Conservation (phyloP, 1,140 invertebrate genomes). For the Caenorhabditis inopinata region DNA sequence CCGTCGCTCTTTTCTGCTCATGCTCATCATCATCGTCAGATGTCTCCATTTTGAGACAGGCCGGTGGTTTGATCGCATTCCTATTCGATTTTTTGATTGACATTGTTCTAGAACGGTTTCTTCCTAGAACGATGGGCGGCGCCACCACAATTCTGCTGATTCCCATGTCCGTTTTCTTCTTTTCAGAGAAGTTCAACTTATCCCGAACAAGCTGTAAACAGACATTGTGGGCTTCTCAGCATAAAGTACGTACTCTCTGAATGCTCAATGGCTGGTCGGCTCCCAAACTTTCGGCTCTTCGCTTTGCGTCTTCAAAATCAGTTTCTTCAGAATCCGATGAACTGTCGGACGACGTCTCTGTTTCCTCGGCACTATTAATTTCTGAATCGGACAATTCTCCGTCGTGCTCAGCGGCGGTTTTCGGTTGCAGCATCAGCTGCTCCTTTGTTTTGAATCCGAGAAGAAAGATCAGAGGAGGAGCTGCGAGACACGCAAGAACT, state of each 20-base stretch:
- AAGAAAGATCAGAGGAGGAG: constrained; percentile 80
- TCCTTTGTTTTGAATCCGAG: constrained; percentile 83
- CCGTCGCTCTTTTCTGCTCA: constrained; percentile 10
- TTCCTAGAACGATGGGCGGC: not conserved
- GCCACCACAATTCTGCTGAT: constrained; percentile 4
- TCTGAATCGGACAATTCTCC: constrained; percentile 29
- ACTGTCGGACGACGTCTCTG: not conserved
- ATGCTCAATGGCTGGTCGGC: constrained; percentile 18
- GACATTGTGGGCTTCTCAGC: not conserved
- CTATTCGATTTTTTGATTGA: constrained; percentile 21
- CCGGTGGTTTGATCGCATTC: constrained; percentile 5
- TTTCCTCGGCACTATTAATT: constrained; percentile 8
- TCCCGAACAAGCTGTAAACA: not conserved
- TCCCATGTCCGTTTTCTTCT: not conserved
- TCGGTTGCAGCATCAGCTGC: constrained; percentile 43
- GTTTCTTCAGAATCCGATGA: not conserved
- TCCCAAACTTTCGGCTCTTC: not conserved
- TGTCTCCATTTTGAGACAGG: not conserved
- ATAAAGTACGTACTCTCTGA: not conserved
- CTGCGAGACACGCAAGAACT: constrained; percentile 78
- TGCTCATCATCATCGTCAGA: not conserved
- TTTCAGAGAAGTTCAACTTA: constrained; percentile 15
- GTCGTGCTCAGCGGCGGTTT: constrained; percentile 45
- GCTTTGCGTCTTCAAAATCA: not conserved
- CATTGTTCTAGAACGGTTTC: constrained; percentile 18